Evolutionary conservation across 2,888 invertebrate species (phyloP).

Genomic region (Eristalinus sepulchralis): DNA sequence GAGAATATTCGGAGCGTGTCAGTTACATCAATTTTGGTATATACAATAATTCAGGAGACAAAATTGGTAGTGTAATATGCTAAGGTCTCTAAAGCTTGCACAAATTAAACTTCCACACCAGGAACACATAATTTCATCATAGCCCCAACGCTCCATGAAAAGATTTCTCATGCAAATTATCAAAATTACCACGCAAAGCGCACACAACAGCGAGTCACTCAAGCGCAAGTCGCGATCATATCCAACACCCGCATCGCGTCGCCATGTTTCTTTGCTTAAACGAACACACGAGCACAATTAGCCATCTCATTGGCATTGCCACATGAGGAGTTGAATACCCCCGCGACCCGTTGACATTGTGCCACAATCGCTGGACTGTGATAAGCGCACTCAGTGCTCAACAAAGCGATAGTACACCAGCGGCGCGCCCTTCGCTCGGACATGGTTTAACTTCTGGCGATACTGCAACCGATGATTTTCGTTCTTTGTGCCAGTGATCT

Average conservation of each 20-base stretch:
- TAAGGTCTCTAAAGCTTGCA: too few relatives aligned
- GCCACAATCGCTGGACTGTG: conserved; percentile 65
- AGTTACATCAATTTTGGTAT: too few relatives aligned
- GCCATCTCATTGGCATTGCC: background rate
- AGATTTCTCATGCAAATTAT: background rate
- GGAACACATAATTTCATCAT: background rate
- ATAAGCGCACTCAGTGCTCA: conserved; percentile 36
- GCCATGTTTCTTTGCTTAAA: background rate
- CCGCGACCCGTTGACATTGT: conserved; percentile 50
- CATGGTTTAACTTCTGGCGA: background rate
- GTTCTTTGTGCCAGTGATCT: conserved; percentile 10
- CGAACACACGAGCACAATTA: background rate
- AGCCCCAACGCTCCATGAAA: background rate
- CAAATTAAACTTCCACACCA: too few relatives aligned
- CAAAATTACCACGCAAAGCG: conserved; percentile 41
- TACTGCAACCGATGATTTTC: background rate
- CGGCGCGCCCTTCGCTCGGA: background rate
- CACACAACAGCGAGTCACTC: background rate
- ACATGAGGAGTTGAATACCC: conserved; percentile 56
- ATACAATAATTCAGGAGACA: too few relatives aligned
- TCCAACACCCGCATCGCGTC: background rate
- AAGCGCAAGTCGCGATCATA: background rate
- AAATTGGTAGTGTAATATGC: too few relatives aligned
- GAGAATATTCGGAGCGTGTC: too few relatives aligned
- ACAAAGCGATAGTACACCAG: conserved; percentile 32